Evolutionary conservation across 1,140 invertebrate species (phyloP).

Genomic region (Lithobius niger): DNA sequence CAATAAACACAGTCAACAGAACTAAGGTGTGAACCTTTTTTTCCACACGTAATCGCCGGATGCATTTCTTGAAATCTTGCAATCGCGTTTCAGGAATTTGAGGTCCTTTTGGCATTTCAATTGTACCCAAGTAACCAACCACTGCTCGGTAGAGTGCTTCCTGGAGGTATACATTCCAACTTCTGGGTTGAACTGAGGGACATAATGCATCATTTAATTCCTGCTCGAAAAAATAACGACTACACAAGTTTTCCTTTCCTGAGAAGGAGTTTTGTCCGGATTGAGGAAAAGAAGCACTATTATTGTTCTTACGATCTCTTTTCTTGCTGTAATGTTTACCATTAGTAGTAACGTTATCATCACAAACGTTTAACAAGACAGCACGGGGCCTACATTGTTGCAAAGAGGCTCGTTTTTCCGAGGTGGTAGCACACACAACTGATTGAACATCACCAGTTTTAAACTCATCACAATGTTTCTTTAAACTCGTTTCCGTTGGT

Average conservation of each 20-base stretch:
- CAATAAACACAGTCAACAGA: constrained; percentile 64
- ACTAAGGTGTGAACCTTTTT: constrained; percentile 75
- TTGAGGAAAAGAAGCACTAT: no score
- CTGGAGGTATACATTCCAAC: constrained; percentile 13
- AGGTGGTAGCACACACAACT: constrained; percentile 5
- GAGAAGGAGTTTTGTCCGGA: no score
- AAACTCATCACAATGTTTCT: constrained; percentile 5
- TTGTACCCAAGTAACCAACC: constrained; percentile 86
- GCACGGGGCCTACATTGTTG: neutral
- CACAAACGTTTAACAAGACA: no score
- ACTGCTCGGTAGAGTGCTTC: constrained; percentile 55
- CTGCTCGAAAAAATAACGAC: constrained; percentile 25
- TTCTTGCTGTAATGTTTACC: no score
- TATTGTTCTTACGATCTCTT: no score
- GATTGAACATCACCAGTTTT: neutral
- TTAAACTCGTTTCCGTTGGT: no score
- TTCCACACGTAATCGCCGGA: constrained; percentile 73
- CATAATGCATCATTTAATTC: constrained; percentile 25
- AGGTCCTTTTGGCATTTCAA: constrained; percentile 81
- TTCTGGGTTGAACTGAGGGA: constrained; percentile 19
- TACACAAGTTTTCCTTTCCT: no score
- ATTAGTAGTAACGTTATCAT: no score
- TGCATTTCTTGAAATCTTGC: constrained; percentile 57
- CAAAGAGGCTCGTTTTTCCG: no score
- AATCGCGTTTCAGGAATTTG: constrained; percentile 46